These are phyloP conservation scores for Melanotaenia parkinsoni DNA, from an alignment of 2,797 vertebrate genomes.

Conservation along the genomic window DNA sequence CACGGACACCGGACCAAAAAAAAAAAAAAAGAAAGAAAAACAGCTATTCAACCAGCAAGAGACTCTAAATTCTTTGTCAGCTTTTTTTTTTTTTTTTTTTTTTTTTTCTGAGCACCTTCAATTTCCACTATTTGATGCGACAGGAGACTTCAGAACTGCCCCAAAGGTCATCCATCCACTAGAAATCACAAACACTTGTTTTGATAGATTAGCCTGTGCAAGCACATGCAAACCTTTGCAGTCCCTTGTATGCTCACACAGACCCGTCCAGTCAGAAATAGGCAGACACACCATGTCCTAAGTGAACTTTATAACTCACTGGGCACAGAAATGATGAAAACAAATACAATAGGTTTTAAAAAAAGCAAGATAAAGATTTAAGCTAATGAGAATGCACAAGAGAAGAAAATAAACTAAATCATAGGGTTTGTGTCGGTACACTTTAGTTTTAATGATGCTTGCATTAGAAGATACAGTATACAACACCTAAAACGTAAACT, in stretches of 20 bases:
- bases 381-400: neutral
- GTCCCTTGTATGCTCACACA: constrained; percentile 18
- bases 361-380: neutral
- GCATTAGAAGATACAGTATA: constrained; percentile 47
- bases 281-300: constrained; percentile 19
- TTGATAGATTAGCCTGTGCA: constrained; percentile 73
- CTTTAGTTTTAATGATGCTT: constrained; percentile 13
- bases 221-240: constrained; percentile 42
- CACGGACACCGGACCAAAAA: constrained; percentile 41
- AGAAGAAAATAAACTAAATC: neutral
- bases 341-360: neutral
- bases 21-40: constrained; percentile 6
- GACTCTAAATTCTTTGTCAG: constrained; percentile 55
- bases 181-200: constrained; percentile 76
- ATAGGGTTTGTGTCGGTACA: constrained; percentile 6
- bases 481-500: constrained; percentile 54
- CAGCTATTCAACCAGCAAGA: constrained; percentile 47
- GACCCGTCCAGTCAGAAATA: constrained; percentile 9
- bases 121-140: constrained; percentile 55
- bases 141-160: constrained; percentile 57
- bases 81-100: constrained; percentile 24
- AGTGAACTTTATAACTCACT: neutral
- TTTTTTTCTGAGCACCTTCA: constrained; percentile 30
- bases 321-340: neutral
- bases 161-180: constrained; percentile 73